Evolutionary conservation across 2,888 invertebrate species (phyloP).

Genomic region (Xiphydria camelus): DNA sequence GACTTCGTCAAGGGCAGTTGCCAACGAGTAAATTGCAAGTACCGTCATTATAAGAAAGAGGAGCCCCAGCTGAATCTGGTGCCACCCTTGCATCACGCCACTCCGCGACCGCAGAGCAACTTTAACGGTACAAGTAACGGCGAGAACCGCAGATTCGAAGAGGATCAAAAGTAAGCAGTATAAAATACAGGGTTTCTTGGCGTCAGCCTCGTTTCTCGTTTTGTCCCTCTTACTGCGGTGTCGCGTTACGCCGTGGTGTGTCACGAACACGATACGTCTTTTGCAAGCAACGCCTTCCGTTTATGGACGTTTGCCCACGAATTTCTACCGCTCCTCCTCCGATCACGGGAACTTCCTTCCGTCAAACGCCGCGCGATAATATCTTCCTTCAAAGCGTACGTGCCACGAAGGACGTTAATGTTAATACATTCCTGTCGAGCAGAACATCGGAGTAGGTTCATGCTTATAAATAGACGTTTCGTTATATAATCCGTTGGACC

Average conservation of each 20-base stretch:
- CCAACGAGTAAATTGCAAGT: constrained; percentile 52
- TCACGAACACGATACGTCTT: too few relatives aligned
- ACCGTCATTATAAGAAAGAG: constrained; percentile 46
- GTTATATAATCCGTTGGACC: constrained; percentile 19
- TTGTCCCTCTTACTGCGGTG: too few relatives aligned
- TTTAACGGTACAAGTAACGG: constrained; percentile 36
- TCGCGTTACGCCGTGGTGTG: too few relatives aligned
- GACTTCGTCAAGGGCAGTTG: constrained; percentile 61
- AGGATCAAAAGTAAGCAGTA: constrained; percentile 45
- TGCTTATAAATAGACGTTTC: constrained; percentile 18
- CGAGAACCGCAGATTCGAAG: constrained; percentile 47
- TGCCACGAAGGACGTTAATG: too few relatives aligned
- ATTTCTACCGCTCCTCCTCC: too few relatives aligned
- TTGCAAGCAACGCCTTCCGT: too few relatives aligned
- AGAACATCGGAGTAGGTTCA: constrained; percentile 2
- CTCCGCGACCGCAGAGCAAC: constrained; percentile 42
- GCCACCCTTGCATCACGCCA: constrained; percentile 37
- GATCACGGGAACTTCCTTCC: too few relatives aligned
- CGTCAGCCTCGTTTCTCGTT: too few relatives aligned
- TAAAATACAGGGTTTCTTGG: too few relatives aligned
- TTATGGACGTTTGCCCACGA: too few relatives aligned
- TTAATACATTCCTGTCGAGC: constrained; percentile 6
- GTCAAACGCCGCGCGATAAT: too few relatives aligned
- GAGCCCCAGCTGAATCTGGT: constrained; percentile 43
- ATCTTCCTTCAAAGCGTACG: too few relatives aligned